Evolutionary conservation across 2,888 invertebrate species (phyloP).

Genomic region (Oscheius sp.): DNA sequence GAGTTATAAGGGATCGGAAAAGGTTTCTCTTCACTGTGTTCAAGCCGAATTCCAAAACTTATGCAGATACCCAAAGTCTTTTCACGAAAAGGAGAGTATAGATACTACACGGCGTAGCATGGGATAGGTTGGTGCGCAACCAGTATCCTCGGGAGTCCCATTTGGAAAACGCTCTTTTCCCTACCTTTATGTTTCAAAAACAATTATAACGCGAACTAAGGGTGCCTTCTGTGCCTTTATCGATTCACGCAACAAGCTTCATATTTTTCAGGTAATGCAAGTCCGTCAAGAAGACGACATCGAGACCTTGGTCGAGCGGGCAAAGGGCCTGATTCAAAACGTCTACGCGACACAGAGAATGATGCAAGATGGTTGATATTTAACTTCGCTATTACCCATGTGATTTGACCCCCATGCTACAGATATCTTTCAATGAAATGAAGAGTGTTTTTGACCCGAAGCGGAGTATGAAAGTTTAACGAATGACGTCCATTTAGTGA

Average conservation of each 20-base stretch:
- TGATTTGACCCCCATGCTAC: neutral
- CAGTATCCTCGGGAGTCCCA: no score
- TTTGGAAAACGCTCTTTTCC: no score
- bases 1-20: neutral
- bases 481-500: neutral
- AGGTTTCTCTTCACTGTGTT: no score
- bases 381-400: neutral
- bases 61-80: no score
- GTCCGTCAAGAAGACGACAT: slow-evolving; percentile 49
- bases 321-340: slow-evolving; percentile 53
- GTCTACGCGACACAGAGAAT: slow-evolving; percentile 49
- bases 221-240: no score
- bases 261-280: slow-evolving; percentile 41
- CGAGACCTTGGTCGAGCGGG: slow-evolving; percentile 54
- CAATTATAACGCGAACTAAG: no score
- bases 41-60: no score
- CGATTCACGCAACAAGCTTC: no score
- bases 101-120: no score
- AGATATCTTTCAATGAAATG: neutral
- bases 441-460: neutral
- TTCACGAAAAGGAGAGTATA: no score
- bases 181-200: no score
- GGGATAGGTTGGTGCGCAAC: no score
- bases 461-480: neutral
- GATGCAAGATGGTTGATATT: slow-evolving; percentile 33